Evolutionary conservation across 2,888 invertebrate species (phyloP).

Genomic region (Notodonta ziczac): DNA sequence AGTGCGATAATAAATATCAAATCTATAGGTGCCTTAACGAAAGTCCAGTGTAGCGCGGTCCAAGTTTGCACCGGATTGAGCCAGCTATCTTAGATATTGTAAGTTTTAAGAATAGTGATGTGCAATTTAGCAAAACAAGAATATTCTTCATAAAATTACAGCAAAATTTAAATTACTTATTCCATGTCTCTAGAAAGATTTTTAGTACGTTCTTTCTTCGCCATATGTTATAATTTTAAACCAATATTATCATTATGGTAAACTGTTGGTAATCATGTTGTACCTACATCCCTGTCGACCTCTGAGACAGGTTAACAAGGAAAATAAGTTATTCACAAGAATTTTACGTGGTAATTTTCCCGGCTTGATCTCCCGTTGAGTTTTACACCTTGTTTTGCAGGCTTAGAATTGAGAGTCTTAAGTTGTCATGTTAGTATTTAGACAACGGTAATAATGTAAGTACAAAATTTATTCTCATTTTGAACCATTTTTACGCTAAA

Average conservation of each 20-base stretch:
- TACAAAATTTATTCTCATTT: background rate
- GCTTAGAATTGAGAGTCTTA: constrained; percentile 38
- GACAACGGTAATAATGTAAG: background rate
- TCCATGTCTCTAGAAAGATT: too few relatives aligned
- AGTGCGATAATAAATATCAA: background rate
- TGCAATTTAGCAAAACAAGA: constrained; percentile 19
- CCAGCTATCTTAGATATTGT: constrained; percentile 34
- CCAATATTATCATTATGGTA: too few relatives aligned
- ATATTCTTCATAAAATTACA: constrained; percentile 17
- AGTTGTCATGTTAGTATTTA: constrained; percentile 27
- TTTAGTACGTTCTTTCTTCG: too few relatives aligned
- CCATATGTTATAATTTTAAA: too few relatives aligned
- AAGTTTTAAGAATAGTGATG: constrained; percentile 31
- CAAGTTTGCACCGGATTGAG: constrained; percentile 15
- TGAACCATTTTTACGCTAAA: background rate
- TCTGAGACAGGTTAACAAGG: too few relatives aligned
- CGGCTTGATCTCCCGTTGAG: constrained; percentile 21
- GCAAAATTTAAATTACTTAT: constrained; percentile 17
- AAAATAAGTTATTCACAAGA: too few relatives aligned
- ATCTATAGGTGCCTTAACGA: background rate
- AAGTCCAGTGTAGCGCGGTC: constrained; percentile 5
- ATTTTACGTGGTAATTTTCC: too few relatives aligned
- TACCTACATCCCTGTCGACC: too few relatives aligned
- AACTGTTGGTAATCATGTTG: too few relatives aligned
- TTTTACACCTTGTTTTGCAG: constrained; percentile 29